These are phyloP conservation scores for Myanophis thanlyinensis DNA, from an alignment of 2,113 vertebrate genomes.

Conservation along the genomic window DNA sequence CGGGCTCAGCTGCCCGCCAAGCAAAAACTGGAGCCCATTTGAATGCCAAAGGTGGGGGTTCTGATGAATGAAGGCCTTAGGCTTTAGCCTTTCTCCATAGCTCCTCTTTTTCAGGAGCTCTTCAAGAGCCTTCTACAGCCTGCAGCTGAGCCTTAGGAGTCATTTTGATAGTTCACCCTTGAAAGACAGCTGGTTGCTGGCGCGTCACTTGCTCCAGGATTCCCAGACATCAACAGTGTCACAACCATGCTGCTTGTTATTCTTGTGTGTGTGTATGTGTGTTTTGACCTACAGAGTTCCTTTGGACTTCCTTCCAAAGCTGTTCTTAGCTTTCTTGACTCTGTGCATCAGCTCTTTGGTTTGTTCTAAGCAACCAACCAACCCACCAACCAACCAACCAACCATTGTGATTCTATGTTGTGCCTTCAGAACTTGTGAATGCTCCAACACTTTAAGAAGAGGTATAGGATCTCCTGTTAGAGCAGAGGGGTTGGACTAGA, in stretches of 20 bases:
- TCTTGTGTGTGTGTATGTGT: too few species aligned
- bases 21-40: background rate
- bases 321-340: background rate
- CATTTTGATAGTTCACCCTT: background rate
- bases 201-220: background rate
- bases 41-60: background rate
- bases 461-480: background rate
- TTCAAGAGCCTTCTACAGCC: background rate
- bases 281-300: background rate
- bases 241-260: background rate
- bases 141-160: background rate
- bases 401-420: background rate
- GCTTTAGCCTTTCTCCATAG: background rate
- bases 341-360: background rate
- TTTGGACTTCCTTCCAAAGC: background rate
- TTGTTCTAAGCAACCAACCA: background rate
- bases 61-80: background rate
- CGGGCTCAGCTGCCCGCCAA: background rate
- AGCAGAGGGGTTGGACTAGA: too few species aligned
- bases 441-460: background rate
- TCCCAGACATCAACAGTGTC: background rate
- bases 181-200: background rate
- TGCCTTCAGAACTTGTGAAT: background rate
- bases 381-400: background rate
- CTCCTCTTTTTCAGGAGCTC: background rate